Evolutionary conservation across 2,113 vertebrate species (phyloP), one percentile per base, ranked within the genome.

Genomic region (Aleadryas rufinucha): DNA sequence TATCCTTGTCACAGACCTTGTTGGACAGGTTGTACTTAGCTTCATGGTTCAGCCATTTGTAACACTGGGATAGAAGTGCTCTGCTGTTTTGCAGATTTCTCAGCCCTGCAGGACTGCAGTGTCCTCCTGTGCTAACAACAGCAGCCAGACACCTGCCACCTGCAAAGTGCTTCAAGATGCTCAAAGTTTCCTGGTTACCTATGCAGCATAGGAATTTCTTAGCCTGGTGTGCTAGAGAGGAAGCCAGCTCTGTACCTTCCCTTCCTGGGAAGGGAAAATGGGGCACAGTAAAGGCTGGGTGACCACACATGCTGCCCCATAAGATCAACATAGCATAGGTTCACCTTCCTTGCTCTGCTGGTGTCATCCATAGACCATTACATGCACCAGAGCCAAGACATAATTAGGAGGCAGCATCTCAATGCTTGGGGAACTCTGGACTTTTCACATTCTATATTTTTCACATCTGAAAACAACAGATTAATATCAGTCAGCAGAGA

Each of bases 391-490:
- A 75, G 33, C 21, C 47, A 66, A 22, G 19, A 14, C 7, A 26
- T 30, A 41, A 13, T 61, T 44, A 93, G 20, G 18, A 84, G 28
- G 9, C n/a, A 87, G 27, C 16, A 56, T 14, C 16, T 41, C 5
- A 7, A 8, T 79, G 33, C 30, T 47, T 75, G 39, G 23, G 50
- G 57, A 61, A 23, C 60, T 44, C 54, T 22, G 16, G 45, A 35
- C 23, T 77, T 74, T 60, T 75, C 27, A 45, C 11, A 23, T 13
- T 68, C 26, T 49, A 0, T n/a, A 37, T 78, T 74, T 87, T 68
- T 78, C 52, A 66, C 64, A 66, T 54, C 12, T 54, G 35, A 75
- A 94, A 92, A 78, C 28, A 92, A 69, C 41, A 74, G 28, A 70
- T 80, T 53, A 86, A 23, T 93, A 64, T 44, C 35, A 45, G 33